Conservation (phyloP, 2,888 invertebrate species). For the Ormia ochracea region DNA sequence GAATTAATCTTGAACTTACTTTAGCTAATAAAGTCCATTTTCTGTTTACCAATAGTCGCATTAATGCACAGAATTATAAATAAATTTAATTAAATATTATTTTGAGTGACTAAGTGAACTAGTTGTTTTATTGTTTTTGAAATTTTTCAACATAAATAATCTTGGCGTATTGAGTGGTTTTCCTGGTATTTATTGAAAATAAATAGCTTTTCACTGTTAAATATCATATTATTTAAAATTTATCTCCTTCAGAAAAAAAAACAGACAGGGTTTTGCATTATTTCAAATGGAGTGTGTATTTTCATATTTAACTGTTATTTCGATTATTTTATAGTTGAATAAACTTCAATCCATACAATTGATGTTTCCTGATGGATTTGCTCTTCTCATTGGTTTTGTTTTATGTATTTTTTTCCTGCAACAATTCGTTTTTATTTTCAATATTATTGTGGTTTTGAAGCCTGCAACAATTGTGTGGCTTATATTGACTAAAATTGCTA, state of each 20-base stretch:
- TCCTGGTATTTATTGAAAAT: constrained; percentile 18
- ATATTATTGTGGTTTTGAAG: constrained; percentile 58
- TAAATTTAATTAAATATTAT: background rate
- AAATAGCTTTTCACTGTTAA: constrained; percentile 18
- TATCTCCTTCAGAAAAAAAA: background rate
- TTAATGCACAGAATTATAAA: too few relatives aligned
- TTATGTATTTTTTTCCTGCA: background rate
- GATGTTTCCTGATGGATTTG: constrained; percentile 60
- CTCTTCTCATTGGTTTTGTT: constrained; percentile 45
- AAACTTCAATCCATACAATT: constrained; percentile 49
- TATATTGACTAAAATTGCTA: constrained; percentile 54
- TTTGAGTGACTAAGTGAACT: background rate
- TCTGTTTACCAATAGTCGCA: too few relatives aligned
- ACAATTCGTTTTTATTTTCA: background rate
- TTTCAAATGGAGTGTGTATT: constrained; percentile 25
- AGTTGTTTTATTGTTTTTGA: background rate
- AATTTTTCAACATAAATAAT: constrained; percentile 26
- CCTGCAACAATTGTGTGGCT: constrained; percentile 62
- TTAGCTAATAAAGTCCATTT: too few relatives aligned
- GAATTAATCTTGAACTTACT: too few relatives aligned
- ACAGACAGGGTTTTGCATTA: background rate
- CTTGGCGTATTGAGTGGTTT: constrained; percentile 40
- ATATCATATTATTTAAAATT: constrained; percentile 16
- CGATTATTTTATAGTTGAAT: constrained; percentile 56
- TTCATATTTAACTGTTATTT: constrained; percentile 33